Evolutionary conservation across 2,113 vertebrate species (phyloP).

Genomic region (Anguilla japonica): DNA sequence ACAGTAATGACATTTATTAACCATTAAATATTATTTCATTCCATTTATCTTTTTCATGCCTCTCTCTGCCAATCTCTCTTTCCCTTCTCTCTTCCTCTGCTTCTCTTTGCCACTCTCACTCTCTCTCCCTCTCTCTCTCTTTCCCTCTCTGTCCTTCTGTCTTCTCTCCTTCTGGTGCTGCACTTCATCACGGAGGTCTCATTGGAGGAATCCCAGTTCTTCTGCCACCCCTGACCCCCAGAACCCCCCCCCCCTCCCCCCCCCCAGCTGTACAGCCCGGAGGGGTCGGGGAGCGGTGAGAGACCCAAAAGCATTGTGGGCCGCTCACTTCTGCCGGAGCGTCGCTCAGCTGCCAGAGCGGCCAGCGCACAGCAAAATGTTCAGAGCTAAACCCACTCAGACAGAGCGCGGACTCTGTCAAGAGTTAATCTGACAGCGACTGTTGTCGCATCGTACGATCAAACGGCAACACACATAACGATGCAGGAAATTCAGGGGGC

Average conservation of each 20-base stretch:
- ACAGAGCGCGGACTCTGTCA: too few species aligned
- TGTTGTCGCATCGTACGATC: background rate
- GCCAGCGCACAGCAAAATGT: too few species aligned
- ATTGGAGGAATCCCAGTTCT: background rate
- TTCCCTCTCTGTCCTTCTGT: conserved; percentile 37
- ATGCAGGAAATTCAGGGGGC: background rate
- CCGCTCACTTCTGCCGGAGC: background rate
- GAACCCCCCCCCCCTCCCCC: background rate
- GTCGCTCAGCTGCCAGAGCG: too few species aligned
- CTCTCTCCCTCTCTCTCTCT: conserved; percentile 25
- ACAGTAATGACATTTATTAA: too few species aligned
- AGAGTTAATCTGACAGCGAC: too few species aligned
- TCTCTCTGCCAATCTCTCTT: conserved; percentile 8
- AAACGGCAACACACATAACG: background rate
- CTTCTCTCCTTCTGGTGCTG: conserved; percentile 15
- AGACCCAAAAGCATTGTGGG: background rate
- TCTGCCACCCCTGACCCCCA: background rate
- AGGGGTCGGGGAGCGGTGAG: background rate
- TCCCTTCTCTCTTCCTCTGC: background rate
- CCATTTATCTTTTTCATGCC: background rate
- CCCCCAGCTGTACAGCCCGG: background rate
- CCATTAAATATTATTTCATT: too few species aligned
- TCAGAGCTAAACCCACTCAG: too few species aligned
- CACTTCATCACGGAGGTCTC: conserved; percentile 14
- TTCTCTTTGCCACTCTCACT: conserved; percentile 33